phyloP scores from a whole-genome alignment of 1,140 invertebrate genomes.

The Nasonia longicornis region DNA sequence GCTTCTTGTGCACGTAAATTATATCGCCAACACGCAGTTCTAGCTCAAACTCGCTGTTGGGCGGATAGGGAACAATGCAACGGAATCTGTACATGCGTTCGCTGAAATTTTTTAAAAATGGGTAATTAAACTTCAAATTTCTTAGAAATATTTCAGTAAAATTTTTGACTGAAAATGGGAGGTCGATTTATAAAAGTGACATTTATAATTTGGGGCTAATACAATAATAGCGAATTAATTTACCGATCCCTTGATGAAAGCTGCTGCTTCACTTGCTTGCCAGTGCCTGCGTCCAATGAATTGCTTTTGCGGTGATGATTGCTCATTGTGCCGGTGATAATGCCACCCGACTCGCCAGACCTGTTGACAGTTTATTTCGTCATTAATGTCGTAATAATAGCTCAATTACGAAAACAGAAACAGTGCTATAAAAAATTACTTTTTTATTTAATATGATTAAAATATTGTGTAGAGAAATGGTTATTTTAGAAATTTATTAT shows the following conservation, averaged over 20 bases:
- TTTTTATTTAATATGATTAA: background rate
- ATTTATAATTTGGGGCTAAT: background rate
- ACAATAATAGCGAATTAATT: constrained; percentile 46
- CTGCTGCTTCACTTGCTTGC: constrained; percentile 67
- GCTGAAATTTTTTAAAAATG: constrained; percentile 49
- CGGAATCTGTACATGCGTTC: constrained; percentile 77
- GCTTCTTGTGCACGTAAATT: constrained; percentile 91
- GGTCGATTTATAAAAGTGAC: no score
- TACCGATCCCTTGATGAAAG: constrained; percentile 73
- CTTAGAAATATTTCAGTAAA: no score
- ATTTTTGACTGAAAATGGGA: no score
- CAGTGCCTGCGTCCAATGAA: constrained; percentile 78
- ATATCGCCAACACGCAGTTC: constrained; percentile 91
- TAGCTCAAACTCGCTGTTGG: constrained; percentile 92
- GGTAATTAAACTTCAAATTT: background rate
- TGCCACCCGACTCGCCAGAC: constrained; percentile 59
- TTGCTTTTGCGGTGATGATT: constrained; percentile 83
- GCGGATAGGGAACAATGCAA: constrained; percentile 94
- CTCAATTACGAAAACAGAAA: background rate
- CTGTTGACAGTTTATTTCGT: constrained; percentile 48
- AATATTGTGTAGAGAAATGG: background rate
- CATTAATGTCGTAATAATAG: background rate
- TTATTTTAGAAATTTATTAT: background rate
- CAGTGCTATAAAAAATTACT: background rate
- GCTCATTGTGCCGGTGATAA: constrained; percentile 54